Evolutionary conservation across 2,113 vertebrate genomes (phyloP), one percentile per base, ranked within the genome.

Genomic region (Cacatua alba): DNA sequence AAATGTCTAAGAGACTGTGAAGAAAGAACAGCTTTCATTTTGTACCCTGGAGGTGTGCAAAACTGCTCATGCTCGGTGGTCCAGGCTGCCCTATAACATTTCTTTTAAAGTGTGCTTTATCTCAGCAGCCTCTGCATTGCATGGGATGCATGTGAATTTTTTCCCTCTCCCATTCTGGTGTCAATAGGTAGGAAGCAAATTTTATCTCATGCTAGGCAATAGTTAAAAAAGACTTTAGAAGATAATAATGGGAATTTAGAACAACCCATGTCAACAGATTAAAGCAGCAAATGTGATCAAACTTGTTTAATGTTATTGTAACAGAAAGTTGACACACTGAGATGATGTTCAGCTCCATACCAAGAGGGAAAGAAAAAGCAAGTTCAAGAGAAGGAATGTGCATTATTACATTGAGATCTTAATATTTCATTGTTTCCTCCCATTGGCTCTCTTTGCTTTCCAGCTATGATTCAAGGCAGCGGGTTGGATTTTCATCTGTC

Each of bases 221-320:
- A 82, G 39, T 80, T 95, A 49, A 86, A 92, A 93, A 93, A 88
- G 43, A 94, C 64, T 80, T 76, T 21, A 87, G 59, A 44, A 94
- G 72, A 95, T 90, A 86, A 52, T 33, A 81, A 68, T 76, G 68
- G 76, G 55, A 91, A 94, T 89, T 79, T 79, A 91, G 80, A 95
- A 95, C 62, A 91, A 80, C 23, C 35, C 52, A 3, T 87, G 82
- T 82, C 75, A 94, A 89, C 39, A 80, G 67, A 82, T 90, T 65
- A 80, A 96, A 95, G 63, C 92, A 95, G 83, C 46, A 88, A 96
- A 96, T 88, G 55, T 53, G 82, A 95, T 95, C 72, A 60, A 87
- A 70, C 39, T 86, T 94, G 67, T 90, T 96, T 82, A 94, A 92
- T 67, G 86, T 78, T 88, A 96, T 52, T 96, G 78, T 92, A 95